Evolutionary conservation across 2,888 invertebrate species (phyloP).

Genomic region (Cheilosia vulpina): DNA sequence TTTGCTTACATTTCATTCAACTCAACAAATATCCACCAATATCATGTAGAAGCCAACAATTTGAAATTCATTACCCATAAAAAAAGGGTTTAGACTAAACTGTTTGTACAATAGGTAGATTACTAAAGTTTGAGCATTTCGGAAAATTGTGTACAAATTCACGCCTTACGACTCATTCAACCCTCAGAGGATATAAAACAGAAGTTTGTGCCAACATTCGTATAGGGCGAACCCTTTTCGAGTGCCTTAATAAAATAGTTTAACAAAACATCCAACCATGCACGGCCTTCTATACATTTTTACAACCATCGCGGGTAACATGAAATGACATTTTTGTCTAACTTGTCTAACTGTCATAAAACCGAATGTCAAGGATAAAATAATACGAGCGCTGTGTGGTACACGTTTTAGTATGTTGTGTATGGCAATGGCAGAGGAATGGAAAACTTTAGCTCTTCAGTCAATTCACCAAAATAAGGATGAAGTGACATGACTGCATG

Average conservation of each 20-base stretch:
- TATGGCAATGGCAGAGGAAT: no score
- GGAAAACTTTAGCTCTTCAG: no score
- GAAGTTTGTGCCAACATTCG: not conserved
- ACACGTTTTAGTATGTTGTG: no score
- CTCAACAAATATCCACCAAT: no score
- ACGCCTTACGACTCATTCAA: not conserved
- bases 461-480: no score
- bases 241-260: slow-evolving; percentile 17
- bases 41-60: no score
- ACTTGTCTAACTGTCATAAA: not conserved
- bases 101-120: not conserved
- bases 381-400: not conserved
- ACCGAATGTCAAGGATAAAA: not conserved
- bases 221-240: not conserved
- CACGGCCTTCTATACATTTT: not conserved
- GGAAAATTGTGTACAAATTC: not conserved
- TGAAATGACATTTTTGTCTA: not conserved
- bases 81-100: no score
- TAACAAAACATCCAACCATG: not conserved
- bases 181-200: slow-evolving; percentile 1
- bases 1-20: not conserved
- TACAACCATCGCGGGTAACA: slow-evolving; percentile 6
- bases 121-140: not conserved
- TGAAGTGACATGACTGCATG: no score
- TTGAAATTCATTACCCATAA: no score